Conservation (phyloP, 2,888 invertebrate genomes). For the Drosophila testacea region DNA sequence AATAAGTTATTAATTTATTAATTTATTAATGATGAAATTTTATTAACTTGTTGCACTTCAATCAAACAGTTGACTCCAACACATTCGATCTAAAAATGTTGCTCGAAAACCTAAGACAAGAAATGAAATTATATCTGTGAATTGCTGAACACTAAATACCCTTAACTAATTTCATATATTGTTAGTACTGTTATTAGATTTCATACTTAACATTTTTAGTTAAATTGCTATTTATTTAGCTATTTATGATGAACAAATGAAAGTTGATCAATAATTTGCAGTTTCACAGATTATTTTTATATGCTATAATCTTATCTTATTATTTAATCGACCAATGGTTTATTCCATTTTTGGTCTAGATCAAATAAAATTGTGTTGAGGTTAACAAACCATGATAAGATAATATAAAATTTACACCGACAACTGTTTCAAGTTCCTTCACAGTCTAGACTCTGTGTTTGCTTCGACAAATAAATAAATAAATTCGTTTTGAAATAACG, state of each 20-base stretch:
- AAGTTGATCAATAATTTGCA: no score
- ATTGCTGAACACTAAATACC: neutral
- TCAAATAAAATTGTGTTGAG: neutral
- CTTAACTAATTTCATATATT: neutral
- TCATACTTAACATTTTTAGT: no score
- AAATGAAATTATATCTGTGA: neutral
- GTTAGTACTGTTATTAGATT: neutral
- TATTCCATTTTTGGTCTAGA: neutral
- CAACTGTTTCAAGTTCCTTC: no score
- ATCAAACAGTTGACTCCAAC: constrained; percentile 45
- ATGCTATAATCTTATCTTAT: neutral
- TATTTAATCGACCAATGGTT: neutral
- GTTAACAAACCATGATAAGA: no score
- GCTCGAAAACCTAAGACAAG: constrained; percentile 2
- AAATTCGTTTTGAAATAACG: no score
- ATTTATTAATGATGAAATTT: constrained; percentile 71
- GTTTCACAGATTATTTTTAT: neutral
- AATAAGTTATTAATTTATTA: constrained; percentile 50
- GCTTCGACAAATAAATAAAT: no score
- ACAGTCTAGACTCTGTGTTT: neutral
- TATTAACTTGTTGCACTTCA: constrained; percentile 51
- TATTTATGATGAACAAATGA: no score
- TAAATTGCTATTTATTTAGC: no score
- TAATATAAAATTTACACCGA: no score
- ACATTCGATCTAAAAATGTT: constrained; percentile 15